Base-by-base conservation (phyloP, 2,888 invertebrate species). In the Eurytoma californica region DNA sequence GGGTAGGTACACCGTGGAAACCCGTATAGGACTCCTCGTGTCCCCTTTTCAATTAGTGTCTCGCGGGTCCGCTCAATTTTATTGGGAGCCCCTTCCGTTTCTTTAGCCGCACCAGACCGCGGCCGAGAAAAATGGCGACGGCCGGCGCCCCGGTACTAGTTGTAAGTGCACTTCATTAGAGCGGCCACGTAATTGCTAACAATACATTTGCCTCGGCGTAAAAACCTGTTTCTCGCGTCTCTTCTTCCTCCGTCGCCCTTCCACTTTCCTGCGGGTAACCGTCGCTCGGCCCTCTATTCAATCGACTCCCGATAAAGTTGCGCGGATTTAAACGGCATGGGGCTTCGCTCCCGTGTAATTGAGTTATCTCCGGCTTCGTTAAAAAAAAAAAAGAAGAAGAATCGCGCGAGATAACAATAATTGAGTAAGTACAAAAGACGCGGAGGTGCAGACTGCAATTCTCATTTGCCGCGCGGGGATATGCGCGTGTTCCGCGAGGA, bases 121-220 rank as follows among this genome's bases (percentile, higher is more conserved):
- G 30, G 9, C 1, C 9, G 20, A 18, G 72, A 70, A 61, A 72
- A 30, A 70, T 39, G 39, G 47, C 2, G 39, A 51, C n/a, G 14
- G 28, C n/a, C 12, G 13, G 63, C 47, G 30, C 47, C 47, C 14
- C 2, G 63, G 9, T 49, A 74, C 79, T 70, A 74, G 79, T 79
- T 79, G 70, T 14, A 61, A 39, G 63, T 55, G 58, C 49, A 68
- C 76, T 80, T 80, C 80, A 80, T 77, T 80, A 80, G 72, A 24
- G 68, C 72, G 61, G 76, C 76, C 76, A 61, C 69, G 76, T 80
- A 76, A 80, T 80, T 80, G 72, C 63, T 47, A 20, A 75, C 79
- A 61, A 72, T 79, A 72, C 75, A 30, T 75, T 60, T 24, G 58
- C 14, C 51, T 30, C 30, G 39, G 30, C 30, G 39, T 65, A 72